Percentiles rank a stretch among this genome's conserved stretches.
These are phyloP conservation scores for Tineola bisselliella DNA, from an alignment of 2,888 invertebrate genomes.

Conservation along the genomic window DNA sequence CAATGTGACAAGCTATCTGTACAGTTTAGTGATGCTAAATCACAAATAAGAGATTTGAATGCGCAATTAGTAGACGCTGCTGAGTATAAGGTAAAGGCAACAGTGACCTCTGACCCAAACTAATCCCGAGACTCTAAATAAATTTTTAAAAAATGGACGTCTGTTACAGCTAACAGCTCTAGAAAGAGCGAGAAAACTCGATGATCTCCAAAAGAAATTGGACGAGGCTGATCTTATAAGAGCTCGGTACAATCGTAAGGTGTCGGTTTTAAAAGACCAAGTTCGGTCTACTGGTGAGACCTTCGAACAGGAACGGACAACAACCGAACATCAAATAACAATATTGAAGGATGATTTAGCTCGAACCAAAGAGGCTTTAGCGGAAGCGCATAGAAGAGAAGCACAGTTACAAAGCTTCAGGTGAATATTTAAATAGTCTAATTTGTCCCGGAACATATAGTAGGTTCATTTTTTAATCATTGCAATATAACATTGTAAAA, in stretches of 20 bases:
- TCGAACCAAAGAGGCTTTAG: constrained; percentile 76
- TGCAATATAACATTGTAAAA: too few species aligned
- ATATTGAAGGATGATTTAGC: constrained; percentile 80
- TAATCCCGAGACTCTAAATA: too few species aligned
- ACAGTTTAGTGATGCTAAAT: constrained; percentile 83
- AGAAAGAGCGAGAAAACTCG: constrained; percentile 84
- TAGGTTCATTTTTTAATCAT: too few species aligned
- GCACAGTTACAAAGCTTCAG: constrained; percentile 81
- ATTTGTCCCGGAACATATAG: neutral
- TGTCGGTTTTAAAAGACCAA: constrained; percentile 77
- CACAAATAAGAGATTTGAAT: constrained; percentile 84
- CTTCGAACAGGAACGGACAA: constrained; percentile 74
- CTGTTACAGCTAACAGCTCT: constrained; percentile 77
- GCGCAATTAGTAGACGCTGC: constrained; percentile 86
- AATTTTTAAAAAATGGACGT: neutral
- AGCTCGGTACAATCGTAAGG: constrained; percentile 77
- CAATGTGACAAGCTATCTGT: constrained; percentile 83
- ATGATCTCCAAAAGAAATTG: constrained; percentile 82
- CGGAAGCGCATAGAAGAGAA: constrained; percentile 79
- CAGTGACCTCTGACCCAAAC: too few species aligned
- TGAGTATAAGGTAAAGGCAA: constrained; percentile 86
- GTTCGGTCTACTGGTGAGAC: constrained; percentile 73
- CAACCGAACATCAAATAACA: constrained; percentile 75
- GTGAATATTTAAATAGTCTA: constrained; percentile 24
- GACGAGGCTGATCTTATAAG: constrained; percentile 84